These are phyloP conservation scores for Acronicta leporina DNA, from an alignment of 2,888 invertebrate genomes.

Conservation along the genomic window DNA sequence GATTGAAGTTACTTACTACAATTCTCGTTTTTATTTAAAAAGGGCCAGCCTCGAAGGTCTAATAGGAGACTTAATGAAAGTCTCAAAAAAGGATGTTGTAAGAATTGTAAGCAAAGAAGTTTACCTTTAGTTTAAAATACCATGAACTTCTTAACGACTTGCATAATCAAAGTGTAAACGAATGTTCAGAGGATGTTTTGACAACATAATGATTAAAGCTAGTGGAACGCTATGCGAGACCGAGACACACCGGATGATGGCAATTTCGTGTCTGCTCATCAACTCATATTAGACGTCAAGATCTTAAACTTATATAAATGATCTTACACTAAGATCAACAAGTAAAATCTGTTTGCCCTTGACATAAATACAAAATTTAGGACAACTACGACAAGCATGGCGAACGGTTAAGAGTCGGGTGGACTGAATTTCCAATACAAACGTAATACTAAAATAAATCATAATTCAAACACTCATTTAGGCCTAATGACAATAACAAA, in stretches of 20 bases:
- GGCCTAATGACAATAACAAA: too few relatives aligned
- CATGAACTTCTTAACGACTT: slow-evolving; percentile 30
- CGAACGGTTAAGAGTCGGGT: too few relatives aligned
- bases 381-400: too few relatives aligned
- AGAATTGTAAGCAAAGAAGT: too few relatives aligned
- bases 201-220: slow-evolving; percentile 43
- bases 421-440: too few relatives aligned
- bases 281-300: slow-evolving; percentile 17
- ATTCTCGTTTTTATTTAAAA: not conserved
- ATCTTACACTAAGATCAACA: not conserved
- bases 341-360: not conserved
- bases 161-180: slow-evolving; percentile 47
- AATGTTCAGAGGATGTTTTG: slow-evolving; percentile 47
- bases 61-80: too few relatives aligned
- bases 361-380: not conserved
- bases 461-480: too few relatives aligned
- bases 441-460: too few relatives aligned
- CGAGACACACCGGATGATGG: slow-evolving; percentile 43
- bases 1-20: not conserved
- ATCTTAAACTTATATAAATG: slow-evolving; percentile 13
- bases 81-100: too few relatives aligned
- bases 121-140: slow-evolving; percentile 17
- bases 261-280: slow-evolving; percentile 29
- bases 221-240: slow-evolving; percentile 10
- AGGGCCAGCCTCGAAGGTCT: not conserved